These are phyloP conservation scores for Phthorimaea operculella DNA, from an alignment of 1,140 invertebrate species.

Conservation along the genomic window DNA sequence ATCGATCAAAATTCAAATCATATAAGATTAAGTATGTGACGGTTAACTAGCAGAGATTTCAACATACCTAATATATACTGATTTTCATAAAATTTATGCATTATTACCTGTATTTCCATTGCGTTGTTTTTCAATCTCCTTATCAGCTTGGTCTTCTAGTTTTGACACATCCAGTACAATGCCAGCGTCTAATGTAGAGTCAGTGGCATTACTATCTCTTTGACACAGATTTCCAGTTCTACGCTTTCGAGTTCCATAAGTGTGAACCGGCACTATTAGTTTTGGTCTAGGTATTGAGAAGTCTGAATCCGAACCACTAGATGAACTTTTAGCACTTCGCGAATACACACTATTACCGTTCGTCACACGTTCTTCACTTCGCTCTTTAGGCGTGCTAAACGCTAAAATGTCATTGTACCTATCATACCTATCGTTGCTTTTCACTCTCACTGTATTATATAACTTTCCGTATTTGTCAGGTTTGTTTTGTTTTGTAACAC, in stretches of 20 bases:
- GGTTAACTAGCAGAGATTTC: no score
- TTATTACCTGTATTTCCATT: constrained; percentile 55
- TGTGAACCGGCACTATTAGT: constrained; percentile 87
- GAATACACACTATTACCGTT: constrained; percentile 59
- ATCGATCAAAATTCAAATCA: no score
- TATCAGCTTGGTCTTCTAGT: constrained; percentile 38
- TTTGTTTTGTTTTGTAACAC: constrained; percentile 53
- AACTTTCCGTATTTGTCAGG: constrained; percentile 57
- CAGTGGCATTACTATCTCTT: constrained; percentile 55
- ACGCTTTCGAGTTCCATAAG: constrained; percentile 80
- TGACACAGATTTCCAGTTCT: constrained; percentile 78
- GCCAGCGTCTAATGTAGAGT: constrained; percentile 54
- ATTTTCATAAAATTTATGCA: constrained; percentile 4
- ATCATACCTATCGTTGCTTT: constrained; percentile 62
- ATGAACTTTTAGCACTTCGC: constrained; percentile 60
- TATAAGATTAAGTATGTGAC: no score
- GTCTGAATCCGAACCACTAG: constrained; percentile 69
- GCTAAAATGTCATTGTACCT: constrained; percentile 56
- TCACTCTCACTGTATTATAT: constrained; percentile 65
- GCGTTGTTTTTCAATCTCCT: constrained; percentile 28
- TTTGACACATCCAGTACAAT: constrained; percentile 51
- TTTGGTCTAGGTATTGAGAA: constrained; percentile 86
- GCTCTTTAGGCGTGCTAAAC: constrained; percentile 35
- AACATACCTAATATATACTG: no score
- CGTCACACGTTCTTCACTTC: constrained; percentile 55